A percentile compares a stretch with the other conserved stretches of the same genome.
Evolutionary conservation across 2,888 invertebrate genomes (phyloP).

Genomic region (Trisateles emortualis): DNA sequence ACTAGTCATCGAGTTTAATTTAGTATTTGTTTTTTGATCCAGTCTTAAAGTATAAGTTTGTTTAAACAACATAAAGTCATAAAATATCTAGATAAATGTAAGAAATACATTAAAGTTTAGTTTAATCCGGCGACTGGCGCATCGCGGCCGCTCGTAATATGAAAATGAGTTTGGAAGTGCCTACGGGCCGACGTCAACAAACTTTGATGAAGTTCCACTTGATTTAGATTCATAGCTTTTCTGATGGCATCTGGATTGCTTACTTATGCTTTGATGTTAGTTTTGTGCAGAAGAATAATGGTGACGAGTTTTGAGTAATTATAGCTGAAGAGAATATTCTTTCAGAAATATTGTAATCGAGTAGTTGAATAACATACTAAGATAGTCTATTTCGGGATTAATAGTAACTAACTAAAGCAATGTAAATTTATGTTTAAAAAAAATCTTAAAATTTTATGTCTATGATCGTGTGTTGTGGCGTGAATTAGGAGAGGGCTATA

Average conservation of each 20-base stretch:
- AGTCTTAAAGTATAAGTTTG: background rate
- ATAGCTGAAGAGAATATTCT: background rate
- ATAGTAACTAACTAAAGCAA: too few relatives aligned
- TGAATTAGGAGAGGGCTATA: too few relatives aligned
- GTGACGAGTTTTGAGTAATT: background rate
- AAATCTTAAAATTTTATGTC: too few relatives aligned
- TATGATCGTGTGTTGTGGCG: too few relatives aligned
- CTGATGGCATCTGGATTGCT: slow-evolving; percentile 69
- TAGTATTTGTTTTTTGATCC: too few relatives aligned
- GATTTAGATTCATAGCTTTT: slow-evolving; percentile 82
- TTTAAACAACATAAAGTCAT: slow-evolving; percentile 3
- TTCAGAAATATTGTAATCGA: background rate
- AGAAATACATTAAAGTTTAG: slow-evolving; percentile 55
- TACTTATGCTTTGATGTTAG: slow-evolving; percentile 63
- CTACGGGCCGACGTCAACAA: slow-evolving; percentile 62
- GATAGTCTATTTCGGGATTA: too few relatives aligned
- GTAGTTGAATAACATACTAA: background rate
- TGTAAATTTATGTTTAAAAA: too few relatives aligned
- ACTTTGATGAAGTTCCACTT: slow-evolving; percentile 78
- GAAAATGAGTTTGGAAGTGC: slow-evolving; percentile 77
- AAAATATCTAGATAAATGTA: slow-evolving; percentile 18
- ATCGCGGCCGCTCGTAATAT: slow-evolving; percentile 60
- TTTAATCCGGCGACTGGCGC: slow-evolving; percentile 55
- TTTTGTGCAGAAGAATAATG: slow-evolving; percentile 42
- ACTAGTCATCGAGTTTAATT: too few relatives aligned